Conservation (phyloP, 2,113 vertebrate genomes). For the Colossoma macropomum region DNA sequence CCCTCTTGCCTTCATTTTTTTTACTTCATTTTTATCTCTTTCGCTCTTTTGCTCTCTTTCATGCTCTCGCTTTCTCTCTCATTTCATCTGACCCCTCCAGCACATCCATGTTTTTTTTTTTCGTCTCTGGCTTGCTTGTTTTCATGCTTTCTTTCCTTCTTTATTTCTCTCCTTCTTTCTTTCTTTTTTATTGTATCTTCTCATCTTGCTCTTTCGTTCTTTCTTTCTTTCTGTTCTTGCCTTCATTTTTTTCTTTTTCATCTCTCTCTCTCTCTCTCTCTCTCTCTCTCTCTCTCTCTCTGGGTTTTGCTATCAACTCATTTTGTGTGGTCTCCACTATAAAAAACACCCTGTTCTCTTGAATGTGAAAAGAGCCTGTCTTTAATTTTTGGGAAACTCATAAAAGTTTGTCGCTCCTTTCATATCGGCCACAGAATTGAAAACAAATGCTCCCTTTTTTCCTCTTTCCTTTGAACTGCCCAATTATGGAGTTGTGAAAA, state of each 20-base stretch:
- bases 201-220: neutral
- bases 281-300: constrained; percentile 32
- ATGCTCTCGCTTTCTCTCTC: constrained; percentile 31
- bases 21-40: neutral
- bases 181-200: neutral
- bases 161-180: too few species aligned
- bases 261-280: constrained; percentile 6
- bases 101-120: constrained; percentile 13
- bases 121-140: neutral
- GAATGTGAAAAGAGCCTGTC: constrained; percentile 89
- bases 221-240: neutral
- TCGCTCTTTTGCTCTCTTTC: neutral
- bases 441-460: constrained; percentile 89
- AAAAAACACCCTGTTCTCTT: constrained; percentile 89
- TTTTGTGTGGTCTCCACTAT: constrained; percentile 96
- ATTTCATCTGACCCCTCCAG: constrained; percentile 53
- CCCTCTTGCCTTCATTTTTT: too few species aligned
- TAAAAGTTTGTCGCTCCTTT: constrained; percentile 88
- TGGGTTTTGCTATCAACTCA: constrained; percentile 83
- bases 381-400: constrained; percentile 95
- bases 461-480: constrained; percentile 89
- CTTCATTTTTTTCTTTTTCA: constrained; percentile 11
- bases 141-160: neutral
- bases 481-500: constrained; percentile 98
- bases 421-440: constrained; percentile 85